Conservation (phyloP, 2,113 vertebrate species). For the Nyctereutes procyonoides region DNA sequence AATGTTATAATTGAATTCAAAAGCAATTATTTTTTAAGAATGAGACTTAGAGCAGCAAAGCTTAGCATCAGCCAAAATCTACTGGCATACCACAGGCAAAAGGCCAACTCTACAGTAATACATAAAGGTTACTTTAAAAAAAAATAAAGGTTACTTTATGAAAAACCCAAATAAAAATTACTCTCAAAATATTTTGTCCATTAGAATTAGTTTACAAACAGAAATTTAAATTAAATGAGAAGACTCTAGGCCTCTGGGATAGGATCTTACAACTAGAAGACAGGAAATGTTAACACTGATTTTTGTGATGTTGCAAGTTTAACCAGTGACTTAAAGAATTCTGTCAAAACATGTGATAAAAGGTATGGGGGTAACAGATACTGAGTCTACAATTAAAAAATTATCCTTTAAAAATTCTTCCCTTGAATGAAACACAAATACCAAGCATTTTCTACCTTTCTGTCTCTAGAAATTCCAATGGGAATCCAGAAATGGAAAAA, state of each 20-base stretch:
- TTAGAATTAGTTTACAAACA: neutral
- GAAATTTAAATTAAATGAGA: constrained; percentile 71
- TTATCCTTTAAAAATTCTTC: neutral
- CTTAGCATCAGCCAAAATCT: constrained; percentile 25
- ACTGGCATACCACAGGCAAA: constrained; percentile 12
- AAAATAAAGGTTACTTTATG: constrained; percentile 68
- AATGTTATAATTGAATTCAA: constrained; percentile 64
- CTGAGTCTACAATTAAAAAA: constrained; percentile 16
- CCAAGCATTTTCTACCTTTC: neutral
- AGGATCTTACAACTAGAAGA: constrained; percentile 39
- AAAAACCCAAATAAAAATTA: constrained; percentile 65
- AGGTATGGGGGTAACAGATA: neutral
- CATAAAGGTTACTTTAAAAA: constrained; percentile 63
- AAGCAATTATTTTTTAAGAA: constrained; percentile 32
- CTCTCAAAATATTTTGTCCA: constrained; percentile 47
- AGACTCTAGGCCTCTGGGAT: constrained; percentile 38
- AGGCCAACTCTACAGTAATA: neutral
- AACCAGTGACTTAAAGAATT: neutral
- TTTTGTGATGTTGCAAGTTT: neutral
- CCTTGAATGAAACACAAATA: neutral
- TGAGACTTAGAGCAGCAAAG: neutral
- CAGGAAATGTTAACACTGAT: neutral
- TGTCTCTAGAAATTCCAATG: neutral
- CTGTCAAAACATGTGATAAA: neutral
- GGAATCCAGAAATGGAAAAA: neutral